Conservation (phyloP, 2,888 invertebrate genomes). For the Gymnosoma rotundatum region DNA sequence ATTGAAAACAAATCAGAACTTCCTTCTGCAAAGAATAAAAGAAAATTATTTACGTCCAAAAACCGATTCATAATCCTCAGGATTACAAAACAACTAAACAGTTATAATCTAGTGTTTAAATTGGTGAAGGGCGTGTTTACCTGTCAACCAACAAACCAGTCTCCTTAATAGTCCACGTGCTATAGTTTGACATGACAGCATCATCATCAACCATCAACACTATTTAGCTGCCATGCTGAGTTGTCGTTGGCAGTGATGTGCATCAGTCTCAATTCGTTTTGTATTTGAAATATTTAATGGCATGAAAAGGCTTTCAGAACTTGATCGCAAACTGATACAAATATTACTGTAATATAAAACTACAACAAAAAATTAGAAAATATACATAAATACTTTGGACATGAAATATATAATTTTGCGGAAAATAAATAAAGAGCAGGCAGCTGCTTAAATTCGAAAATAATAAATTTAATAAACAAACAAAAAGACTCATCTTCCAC, state of each 20-base stretch:
- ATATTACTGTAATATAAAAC: conserved; percentile 15
- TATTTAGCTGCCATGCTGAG: conserved; percentile 38
- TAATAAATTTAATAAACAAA: conserved; percentile 28
- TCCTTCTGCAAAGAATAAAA: neutral
- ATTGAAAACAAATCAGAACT: neutral
- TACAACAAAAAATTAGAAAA: neutral
- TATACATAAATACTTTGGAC: conserved; percentile 17
- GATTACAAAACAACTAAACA: conserved; percentile 59
- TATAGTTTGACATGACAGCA: conserved; percentile 36
- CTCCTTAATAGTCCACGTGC: neutral
- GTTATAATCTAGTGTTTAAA: conserved; percentile 58
- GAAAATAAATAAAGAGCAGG: conserved; percentile 8
- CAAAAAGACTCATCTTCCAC: conserved; percentile 56
- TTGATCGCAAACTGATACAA: conserved; percentile 45
- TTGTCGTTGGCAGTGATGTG: conserved; percentile 25
- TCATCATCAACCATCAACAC: conserved; percentile 35
- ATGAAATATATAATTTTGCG: conserved; percentile 3
- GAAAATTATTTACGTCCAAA: neutral
- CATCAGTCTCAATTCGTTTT: conserved; percentile 20
- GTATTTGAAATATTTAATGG: conserved; percentile 53
- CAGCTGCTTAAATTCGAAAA: conserved; percentile 49
- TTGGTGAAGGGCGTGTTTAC: conserved; percentile 39
- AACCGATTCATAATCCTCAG: conserved; percentile 54
- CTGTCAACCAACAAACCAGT: conserved; percentile 10
- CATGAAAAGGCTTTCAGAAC: conserved; percentile 58